Evolutionary conservation across 2,888 invertebrate genomes (phyloP), one percentile per base, ranked within the genome.

Genomic region (Chrysolina oricalcia): DNA sequence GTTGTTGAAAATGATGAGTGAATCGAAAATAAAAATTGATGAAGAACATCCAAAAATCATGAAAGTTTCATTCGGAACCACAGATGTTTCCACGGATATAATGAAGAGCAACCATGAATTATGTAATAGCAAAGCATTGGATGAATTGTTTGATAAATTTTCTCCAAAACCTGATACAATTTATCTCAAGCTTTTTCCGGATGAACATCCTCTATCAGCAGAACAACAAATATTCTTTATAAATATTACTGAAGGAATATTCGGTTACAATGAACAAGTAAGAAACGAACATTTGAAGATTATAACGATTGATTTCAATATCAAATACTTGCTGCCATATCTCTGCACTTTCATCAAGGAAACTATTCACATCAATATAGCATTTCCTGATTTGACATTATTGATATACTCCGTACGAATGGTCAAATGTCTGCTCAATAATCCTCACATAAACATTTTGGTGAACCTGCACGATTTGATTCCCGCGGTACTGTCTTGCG

Each of bases 221-320:
- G 85, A 86, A 80, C 83, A 86, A 76, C 86, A 86, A 77, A 77
- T 77, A 21, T 84, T 84, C 69, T 86, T 83, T 67, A 70, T 84
- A 17, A 83, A 80, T 70, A 76, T 86, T 48, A 86, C 85, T 1
- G 86, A 85, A 79, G 84, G 80, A 19, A 78, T 85, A 46, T 86
- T 85, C 71, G 85, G 85, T n/a, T 86, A 82, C 59, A 85, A 81
- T 56, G 86, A 86, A 74, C 84, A 84, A 79, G 70, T 83, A 43
- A 80, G 86, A 73, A 85, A 83, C 66, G 84, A 83, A 59, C 79
- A 81, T 48, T 70, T 86, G 11, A 83, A 82, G 74, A 65, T 81
- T 11, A 62, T 86, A 4, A 70, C 83, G 10, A 68, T 66, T 10
- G 84, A 85, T 73, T 85, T 82, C 70, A 83, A 84, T 66, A 77